Percentiles rank a stretch among this genome's conserved stretches.
These are phyloP conservation scores for Piliocolobus tephrosceles DNA, from an alignment of 2,113 vertebrate species.

Conservation along the genomic window DNA sequence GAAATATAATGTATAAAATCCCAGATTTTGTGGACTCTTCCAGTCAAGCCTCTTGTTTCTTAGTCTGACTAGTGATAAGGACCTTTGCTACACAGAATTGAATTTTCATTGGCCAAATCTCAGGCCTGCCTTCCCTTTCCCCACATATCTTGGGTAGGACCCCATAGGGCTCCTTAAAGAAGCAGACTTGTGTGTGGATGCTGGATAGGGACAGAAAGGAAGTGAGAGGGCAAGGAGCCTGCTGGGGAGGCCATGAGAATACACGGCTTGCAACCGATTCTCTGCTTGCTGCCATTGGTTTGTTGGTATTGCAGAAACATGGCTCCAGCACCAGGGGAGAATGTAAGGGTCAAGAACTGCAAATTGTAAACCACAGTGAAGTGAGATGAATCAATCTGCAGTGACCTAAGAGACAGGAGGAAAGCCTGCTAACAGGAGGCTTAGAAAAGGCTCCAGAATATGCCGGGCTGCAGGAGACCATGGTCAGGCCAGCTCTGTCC, in stretches of 20 bases:
- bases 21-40: background rate
- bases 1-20: background rate
- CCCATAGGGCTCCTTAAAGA: background rate
- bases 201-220: background rate
- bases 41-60: background rate
- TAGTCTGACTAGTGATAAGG: background rate
- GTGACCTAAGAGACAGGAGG: constrained; percentile 63
- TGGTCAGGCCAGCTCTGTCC: background rate
- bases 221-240: constrained; percentile 14
- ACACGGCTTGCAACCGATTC: background rate
- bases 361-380: constrained; percentile 67
- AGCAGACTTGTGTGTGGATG: background rate
- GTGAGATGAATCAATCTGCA: constrained; percentile 69
- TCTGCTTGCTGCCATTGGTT: background rate
- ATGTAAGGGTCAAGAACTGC: constrained; percentile 68
- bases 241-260: constrained; percentile 5
- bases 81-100: background rate
- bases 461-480: background rate
- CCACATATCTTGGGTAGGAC: background rate
- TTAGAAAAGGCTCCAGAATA: constrained; percentile 44
- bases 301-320: constrained; percentile 46
- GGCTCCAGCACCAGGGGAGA: constrained; percentile 62
- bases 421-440: constrained; percentile 39
- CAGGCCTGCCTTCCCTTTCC: background rate
- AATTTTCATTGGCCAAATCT: background rate